Percentiles rank a stretch among this genome's conserved stretches.
Evolutionary conservation across 2,113 vertebrate genomes (phyloP).

Genomic region (Panthera tigris): DNA sequence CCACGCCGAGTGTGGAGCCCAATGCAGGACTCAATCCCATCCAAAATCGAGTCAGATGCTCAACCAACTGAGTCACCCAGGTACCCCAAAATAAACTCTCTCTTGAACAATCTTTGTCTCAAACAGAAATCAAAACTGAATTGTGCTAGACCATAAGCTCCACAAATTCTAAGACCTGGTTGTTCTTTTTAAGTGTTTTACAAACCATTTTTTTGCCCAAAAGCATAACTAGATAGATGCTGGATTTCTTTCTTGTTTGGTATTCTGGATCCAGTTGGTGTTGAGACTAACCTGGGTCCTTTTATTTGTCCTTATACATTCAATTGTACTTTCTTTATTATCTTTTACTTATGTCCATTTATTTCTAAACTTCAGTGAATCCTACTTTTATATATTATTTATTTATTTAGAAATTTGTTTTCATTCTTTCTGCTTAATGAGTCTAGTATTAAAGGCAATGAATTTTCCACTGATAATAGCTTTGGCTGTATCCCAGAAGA

Average conservation of each 20-base stretch:
- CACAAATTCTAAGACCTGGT: not conserved
- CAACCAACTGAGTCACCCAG: too few relatives aligned
- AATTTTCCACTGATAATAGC: conserved; percentile 6
- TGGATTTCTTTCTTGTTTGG: not conserved
- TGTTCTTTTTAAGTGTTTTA: not conserved
- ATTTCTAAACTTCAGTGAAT: conserved; percentile 8
- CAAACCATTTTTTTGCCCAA: not conserved
- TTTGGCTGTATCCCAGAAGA: conserved; percentile 2
- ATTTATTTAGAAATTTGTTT: not conserved
- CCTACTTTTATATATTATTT: not conserved
- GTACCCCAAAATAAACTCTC: not conserved
- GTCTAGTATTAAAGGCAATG: conserved; percentile 23
- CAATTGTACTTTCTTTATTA: not conserved
- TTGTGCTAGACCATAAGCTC: not conserved
- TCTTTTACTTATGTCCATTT: not conserved
- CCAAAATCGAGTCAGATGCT: too few relatives aligned
- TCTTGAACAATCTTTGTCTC: not conserved
- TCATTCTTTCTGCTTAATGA: conserved; percentile 8
- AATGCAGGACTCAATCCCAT: too few relatives aligned
- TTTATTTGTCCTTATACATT: not conserved
- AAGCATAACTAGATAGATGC: not conserved
- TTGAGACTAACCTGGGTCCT: not conserved
- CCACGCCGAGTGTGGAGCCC: too few relatives aligned
- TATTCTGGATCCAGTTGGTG: not conserved
- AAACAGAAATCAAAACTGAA: conserved; percentile 26